Percentiles rank a stretch among this genome's conserved stretches.
These are phyloP conservation scores for Rachycentron canadum DNA, from an alignment of 2,797 vertebrate species.

Conservation along the genomic window DNA sequence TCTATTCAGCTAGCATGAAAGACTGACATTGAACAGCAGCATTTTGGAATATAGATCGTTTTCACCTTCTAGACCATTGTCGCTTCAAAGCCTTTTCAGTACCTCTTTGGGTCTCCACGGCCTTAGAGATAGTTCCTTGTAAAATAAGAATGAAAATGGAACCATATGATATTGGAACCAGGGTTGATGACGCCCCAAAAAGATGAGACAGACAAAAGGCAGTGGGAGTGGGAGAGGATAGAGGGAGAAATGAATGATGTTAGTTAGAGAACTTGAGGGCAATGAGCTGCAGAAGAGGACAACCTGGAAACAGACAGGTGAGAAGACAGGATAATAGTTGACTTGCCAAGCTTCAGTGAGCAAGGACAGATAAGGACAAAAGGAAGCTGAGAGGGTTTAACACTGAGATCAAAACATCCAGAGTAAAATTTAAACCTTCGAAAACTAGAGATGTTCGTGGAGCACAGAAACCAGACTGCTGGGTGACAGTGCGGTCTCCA, in stretches of 20 bases:
- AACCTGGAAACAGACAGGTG: constrained; percentile 30
- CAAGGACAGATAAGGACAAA: constrained; percentile 32
- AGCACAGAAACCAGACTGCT: constrained; percentile 10
- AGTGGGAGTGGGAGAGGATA: not conserved
- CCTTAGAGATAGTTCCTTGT: constrained; percentile 63
- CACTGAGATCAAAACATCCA: constrained; percentile 32
- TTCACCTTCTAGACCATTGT: constrained; percentile 69
- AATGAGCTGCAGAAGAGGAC: constrained; percentile 30
- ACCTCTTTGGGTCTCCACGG: constrained; percentile 54
- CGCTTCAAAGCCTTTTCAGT: constrained; percentile 75
- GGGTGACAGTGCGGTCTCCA: constrained; percentile 18
- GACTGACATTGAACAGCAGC: constrained; percentile 70
- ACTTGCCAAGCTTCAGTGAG: constrained; percentile 44
- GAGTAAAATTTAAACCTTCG: not conserved
- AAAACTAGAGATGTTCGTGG: not conserved
- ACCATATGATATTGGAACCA: constrained; percentile 47
- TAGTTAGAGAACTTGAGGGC: constrained; percentile 32
- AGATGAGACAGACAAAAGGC: constrained; percentile 35
- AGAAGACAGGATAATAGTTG: constrained; percentile 43
- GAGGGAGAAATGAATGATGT: constrained; percentile 39
- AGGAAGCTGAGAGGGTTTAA: constrained; percentile 8
- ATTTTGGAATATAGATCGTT: constrained; percentile 75
- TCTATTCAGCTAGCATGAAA: constrained; percentile 74
- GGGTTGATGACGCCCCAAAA: constrained; percentile 52
- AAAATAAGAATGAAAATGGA: constrained; percentile 65